These are phyloP conservation scores for Lepidurus apus DNA, from an alignment of 1,140 invertebrate species.

Conservation along the genomic window DNA sequence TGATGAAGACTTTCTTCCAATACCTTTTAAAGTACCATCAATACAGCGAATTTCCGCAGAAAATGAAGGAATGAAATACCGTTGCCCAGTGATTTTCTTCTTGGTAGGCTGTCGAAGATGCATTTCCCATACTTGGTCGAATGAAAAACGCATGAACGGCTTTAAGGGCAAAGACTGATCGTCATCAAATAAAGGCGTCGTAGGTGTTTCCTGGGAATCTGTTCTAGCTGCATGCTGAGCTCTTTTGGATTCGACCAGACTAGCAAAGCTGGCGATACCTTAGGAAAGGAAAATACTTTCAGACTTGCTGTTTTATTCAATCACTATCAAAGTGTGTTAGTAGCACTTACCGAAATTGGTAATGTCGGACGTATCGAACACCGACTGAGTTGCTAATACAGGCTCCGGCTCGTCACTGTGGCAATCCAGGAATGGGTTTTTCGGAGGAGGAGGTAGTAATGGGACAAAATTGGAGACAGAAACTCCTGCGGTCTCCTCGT, in stretches of 20 bases:
- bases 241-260: not conserved
- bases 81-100: conserved; percentile 94
- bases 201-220: conserved; percentile 72
- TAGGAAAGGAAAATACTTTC: not conserved
- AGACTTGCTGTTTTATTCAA: not conserved
- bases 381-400: not conserved
- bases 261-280: conserved; percentile 11
- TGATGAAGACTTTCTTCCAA: conserved; percentile 96
- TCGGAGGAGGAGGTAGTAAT: conserved; percentile 66
- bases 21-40: conserved; percentile 55
- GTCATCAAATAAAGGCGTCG: conserved; percentile 89
- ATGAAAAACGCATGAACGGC: conserved; percentile 66
- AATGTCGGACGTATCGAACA: not conserved
- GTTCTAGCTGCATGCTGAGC: conserved; percentile 42
- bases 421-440: conserved; percentile 47
- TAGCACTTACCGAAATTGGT: not conserved
- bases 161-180: conserved; percentile 88
- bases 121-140: conserved; percentile 76
- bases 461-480: conserved; percentile 45
- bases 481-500: conserved; percentile 31
- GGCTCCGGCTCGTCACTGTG: conserved; percentile 35
- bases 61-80: conserved; percentile 44
- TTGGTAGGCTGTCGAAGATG: conserved; percentile 92
- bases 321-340: not conserved
- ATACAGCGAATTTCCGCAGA: not conserved